Evolutionary conservation across 2,888 invertebrate species (phyloP).

Genomic region (Callyntrura guangdongensis): DNA sequence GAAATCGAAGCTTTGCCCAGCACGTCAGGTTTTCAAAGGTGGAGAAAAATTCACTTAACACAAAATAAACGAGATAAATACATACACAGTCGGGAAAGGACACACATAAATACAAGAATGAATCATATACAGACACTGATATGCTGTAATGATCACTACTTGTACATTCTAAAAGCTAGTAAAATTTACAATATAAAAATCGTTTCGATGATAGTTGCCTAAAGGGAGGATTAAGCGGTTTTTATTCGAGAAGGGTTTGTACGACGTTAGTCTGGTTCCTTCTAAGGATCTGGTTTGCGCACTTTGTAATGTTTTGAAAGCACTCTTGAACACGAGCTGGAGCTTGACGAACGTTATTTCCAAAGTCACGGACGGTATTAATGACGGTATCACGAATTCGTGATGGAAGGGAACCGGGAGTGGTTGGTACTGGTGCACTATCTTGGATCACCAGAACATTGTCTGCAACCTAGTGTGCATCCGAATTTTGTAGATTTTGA

Average conservation of each 20-base stretch:
- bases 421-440: constrained; percentile 41
- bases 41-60: constrained; percentile 58
- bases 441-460: constrained; percentile 45
- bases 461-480: constrained; percentile 53
- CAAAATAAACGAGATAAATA: too few relatives aligned
- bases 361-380: constrained; percentile 59
- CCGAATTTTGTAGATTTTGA: too few relatives aligned
- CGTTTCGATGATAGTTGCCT: too few relatives aligned
- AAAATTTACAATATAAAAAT: too few relatives aligned
- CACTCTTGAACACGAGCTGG: constrained; percentile 64
- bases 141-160: too few relatives aligned
- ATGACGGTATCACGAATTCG: constrained; percentile 71
- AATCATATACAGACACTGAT: too few relatives aligned
- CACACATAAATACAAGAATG: too few relatives aligned
- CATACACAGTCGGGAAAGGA: too few relatives aligned
- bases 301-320: constrained; percentile 70
- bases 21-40: background rate
- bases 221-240: too few relatives aligned
- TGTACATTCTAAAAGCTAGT: too few relatives aligned
- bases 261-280: constrained; percentile 47
- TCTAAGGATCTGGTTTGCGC: constrained; percentile 68
- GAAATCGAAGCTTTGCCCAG: background rate
- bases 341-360: constrained; percentile 49
- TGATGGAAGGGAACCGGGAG: constrained; percentile 57
- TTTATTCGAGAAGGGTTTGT: background rate